Conservation (phyloP, 2,888 invertebrate genomes). For the Halictus ligatus region DNA sequence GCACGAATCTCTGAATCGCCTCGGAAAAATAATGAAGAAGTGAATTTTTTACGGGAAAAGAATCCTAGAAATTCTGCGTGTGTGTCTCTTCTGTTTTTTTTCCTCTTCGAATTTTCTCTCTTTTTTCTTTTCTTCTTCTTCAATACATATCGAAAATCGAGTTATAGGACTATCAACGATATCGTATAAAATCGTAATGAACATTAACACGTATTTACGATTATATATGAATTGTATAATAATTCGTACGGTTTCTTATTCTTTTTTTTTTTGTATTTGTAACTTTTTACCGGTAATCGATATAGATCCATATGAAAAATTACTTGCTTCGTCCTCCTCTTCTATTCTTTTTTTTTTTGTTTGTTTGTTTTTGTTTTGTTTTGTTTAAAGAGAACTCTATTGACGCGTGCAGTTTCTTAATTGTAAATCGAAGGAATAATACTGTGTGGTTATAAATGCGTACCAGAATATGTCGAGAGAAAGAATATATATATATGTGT, state of each 20-base stretch:
- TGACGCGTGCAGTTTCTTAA: slow-evolving; percentile 51
- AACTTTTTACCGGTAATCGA: slow-evolving; percentile 49
- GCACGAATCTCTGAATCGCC: slow-evolving; percentile 59
- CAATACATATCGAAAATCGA: slow-evolving; percentile 41
- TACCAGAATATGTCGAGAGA: slow-evolving; percentile 58
- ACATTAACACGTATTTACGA: slow-evolving; percentile 52
- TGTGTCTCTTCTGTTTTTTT: background rate
- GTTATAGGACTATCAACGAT: slow-evolving; percentile 48
- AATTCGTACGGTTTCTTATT: slow-evolving; percentile 48
- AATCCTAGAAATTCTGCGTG: background rate
- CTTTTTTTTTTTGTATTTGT: slow-evolving; percentile 32
- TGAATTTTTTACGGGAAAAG: background rate
- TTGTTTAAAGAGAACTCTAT: slow-evolving; percentile 40
- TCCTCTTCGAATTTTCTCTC: slow-evolving; percentile 5
- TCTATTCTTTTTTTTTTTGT: background rate
- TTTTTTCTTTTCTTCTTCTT: slow-evolving; percentile 13
- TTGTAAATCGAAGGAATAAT: slow-evolving; percentile 57
- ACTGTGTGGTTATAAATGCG: slow-evolving; percentile 54
- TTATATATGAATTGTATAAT: slow-evolving; percentile 46
- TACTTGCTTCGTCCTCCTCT: slow-evolving; percentile 36
- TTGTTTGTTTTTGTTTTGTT: background rate
- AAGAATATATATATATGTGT: slow-evolving; percentile 2
- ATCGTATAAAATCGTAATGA: slow-evolving; percentile 60
- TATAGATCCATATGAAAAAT: slow-evolving; percentile 52
- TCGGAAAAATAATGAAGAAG: slow-evolving; percentile 4